Percentiles rank a stretch among this genome's conserved stretches.
phyloP scores from a whole-genome alignment of 2,888 invertebrate species.

The Notodonta dromedarius region DNA sequence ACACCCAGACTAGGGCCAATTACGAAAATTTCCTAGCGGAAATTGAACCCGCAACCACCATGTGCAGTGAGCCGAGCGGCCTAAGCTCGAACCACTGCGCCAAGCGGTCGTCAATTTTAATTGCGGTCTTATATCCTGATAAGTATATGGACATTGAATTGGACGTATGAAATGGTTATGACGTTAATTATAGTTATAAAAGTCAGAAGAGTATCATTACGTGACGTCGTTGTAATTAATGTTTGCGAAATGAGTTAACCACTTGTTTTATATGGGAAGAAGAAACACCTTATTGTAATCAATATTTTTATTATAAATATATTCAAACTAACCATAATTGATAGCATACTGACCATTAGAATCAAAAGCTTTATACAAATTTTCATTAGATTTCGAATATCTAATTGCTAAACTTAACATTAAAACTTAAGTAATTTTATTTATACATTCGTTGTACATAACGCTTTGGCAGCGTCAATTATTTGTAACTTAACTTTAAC shows the following conservation, averaged over 20 bases:
- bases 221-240: no score
- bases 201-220: conserved; percentile 38
- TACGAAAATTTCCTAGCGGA: no score
- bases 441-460: conserved; percentile 2
- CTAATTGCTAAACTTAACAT: background rate
- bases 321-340: conserved; percentile 6
- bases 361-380: conserved; percentile 16
- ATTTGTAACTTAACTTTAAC: background rate
- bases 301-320: no score
- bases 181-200: conserved; percentile 37
- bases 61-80: no score
- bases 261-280: no score
- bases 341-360: conserved; percentile 58
- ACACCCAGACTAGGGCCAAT: no score
- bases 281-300: no score
- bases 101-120: background rate
- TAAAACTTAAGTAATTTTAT: background rate
- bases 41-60: no score
- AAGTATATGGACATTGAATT: background rate
- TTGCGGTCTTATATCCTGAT: background rate
- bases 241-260: no score
- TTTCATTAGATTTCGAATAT: background rate
- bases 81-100: no score
- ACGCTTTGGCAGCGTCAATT: background rate
- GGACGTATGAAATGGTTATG: background rate